Conservation (phyloP, 2,797 vertebrate genomes). For the Tiaroga cobitis region DNA sequence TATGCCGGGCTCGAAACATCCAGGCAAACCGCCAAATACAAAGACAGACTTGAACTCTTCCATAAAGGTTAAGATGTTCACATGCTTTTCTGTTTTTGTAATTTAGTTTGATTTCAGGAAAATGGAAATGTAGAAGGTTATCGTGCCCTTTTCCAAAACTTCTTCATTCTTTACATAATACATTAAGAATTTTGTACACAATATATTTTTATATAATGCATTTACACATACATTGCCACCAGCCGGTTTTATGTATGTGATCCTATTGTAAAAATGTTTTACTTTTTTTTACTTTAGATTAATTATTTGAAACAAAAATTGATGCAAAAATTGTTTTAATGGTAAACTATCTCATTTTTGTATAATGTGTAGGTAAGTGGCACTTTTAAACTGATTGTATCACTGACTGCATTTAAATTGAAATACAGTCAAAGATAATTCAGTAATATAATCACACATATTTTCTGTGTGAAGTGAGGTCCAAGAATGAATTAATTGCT, state of each 20-base stretch:
- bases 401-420: background rate
- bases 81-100: constrained; percentile 73
- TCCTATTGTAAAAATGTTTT: background rate
- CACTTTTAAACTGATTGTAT: background rate
- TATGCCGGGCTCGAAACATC: constrained; percentile 68
- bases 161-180: background rate
- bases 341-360: too few species aligned
- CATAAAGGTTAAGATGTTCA: constrained; percentile 86
- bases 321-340: background rate
- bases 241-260: background rate
- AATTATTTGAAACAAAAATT: background rate
- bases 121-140: background rate
- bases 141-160: background rate
- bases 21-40: constrained; percentile 81
- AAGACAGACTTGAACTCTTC: constrained; percentile 77
- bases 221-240: background rate
- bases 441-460: background rate
- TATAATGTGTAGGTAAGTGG: background rate
- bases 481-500: background rate
- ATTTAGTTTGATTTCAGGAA: background rate
- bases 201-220: background rate
- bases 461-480: background rate
- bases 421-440: background rate
- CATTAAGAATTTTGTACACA: background rate
- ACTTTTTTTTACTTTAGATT: background rate